These are phyloP conservation scores for Sebastes nivosus DNA, from an alignment of 2,797 vertebrate genomes.

Conservation along the genomic window DNA sequence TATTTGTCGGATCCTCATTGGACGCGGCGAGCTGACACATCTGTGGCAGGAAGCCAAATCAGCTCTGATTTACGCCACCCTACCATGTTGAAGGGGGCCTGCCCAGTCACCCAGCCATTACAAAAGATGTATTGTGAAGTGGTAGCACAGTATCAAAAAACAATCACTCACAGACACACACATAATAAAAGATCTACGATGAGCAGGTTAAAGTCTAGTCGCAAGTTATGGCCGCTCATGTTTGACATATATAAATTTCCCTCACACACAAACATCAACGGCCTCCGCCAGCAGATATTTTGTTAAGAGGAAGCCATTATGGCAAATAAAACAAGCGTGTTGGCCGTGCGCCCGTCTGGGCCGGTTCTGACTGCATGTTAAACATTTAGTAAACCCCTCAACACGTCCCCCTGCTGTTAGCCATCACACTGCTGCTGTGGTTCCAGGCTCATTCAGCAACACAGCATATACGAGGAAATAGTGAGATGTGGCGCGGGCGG, in stretches of 20 bases:
- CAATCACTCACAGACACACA: conserved; percentile 60
- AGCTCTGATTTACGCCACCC: conserved; percentile 75
- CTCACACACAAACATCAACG: conserved; percentile 27
- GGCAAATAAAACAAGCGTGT: conserved; percentile 73
- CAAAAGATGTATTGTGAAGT: conserved; percentile 69
- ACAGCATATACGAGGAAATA: background rate
- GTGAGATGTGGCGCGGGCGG: background rate
- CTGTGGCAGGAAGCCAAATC: conserved; percentile 75
- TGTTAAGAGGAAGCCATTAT: conserved; percentile 76
- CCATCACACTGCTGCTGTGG: conserved; percentile 26
- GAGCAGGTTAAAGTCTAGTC: conserved; percentile 60
- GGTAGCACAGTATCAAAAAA: conserved; percentile 66
- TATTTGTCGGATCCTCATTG: conserved; percentile 62
- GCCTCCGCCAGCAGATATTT: conserved; percentile 60
- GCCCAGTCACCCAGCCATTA: conserved; percentile 61
- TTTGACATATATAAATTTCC: conserved; percentile 64
- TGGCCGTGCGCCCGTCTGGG: conserved; percentile 60
- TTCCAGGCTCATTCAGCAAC: conserved; percentile 23
- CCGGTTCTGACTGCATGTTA: conserved; percentile 26
- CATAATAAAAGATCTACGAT: conserved; percentile 67
- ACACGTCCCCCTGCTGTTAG: conserved; percentile 51
- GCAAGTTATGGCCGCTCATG: conserved; percentile 64
- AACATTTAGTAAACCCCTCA: conserved; percentile 64
- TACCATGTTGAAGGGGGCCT: conserved; percentile 31
- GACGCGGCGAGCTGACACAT: conserved; percentile 66